Percentiles rank a stretch among this genome's conserved stretches.
Evolutionary conservation across 2,113 vertebrate species (phyloP).

Genomic region (Rhodinocichla rosea): DNA sequence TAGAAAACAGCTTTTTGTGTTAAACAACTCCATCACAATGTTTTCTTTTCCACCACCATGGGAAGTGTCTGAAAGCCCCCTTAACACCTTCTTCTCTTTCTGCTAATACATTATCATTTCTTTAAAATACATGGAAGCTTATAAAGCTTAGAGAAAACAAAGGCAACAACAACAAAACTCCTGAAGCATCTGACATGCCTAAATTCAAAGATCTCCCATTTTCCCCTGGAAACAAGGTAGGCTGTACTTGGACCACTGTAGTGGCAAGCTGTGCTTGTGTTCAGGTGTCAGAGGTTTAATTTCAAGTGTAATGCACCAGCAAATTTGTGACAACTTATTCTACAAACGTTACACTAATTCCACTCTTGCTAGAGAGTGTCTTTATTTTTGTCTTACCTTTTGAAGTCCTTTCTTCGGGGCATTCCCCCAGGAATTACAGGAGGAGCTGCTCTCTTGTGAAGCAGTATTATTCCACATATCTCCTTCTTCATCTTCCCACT

Average conservation of each 20-base stretch:
- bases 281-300: background rate
- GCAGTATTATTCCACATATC: conserved; percentile 94
- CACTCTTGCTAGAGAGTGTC: background rate
- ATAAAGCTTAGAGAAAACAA: background rate
- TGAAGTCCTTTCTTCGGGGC: conserved; percentile 88
- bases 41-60: background rate
- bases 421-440: conserved; percentile 92
- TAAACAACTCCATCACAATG: background rate
- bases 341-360: background rate
- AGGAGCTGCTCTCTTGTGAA: conserved; percentile 90
- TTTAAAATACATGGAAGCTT: background rate
- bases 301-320: background rate
- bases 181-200: background rate
- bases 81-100: background rate
- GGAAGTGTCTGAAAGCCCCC: background rate
- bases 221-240: background rate
- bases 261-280: background rate
- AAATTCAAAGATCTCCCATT: background rate
- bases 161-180: background rate
- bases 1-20: background rate
- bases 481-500: conserved; percentile 94
- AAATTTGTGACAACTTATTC: background rate
- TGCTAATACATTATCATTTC: background rate
- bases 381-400: conserved; percentile 77
- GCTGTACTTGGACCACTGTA: conserved; percentile 31